Evolutionary conservation across 2,888 invertebrate genomes (phyloP).

Genomic region (Tetrapedia diversipes): DNA sequence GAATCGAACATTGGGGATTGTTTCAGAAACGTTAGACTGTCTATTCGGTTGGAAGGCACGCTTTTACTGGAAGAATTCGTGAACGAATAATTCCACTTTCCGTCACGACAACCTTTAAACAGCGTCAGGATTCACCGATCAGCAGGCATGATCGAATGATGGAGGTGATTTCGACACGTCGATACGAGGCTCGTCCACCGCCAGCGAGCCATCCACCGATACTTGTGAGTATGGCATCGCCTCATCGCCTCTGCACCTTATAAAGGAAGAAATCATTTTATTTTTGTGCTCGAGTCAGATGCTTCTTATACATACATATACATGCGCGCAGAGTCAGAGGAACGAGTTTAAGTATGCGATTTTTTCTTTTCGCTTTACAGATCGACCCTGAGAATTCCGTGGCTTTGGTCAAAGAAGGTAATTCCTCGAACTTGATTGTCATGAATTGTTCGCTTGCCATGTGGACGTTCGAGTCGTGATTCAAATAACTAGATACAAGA

Average conservation of each 20-base stretch:
- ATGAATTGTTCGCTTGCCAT: constrained; percentile 31
- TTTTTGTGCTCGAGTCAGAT: neutral
- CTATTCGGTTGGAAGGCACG: neutral
- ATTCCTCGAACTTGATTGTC: constrained; percentile 72
- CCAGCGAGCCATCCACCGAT: constrained; percentile 75
- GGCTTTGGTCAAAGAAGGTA: constrained; percentile 95
- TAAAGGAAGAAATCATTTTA: constrained; percentile 1
- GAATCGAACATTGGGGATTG: no score
- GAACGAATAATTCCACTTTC: constrained; percentile 22
- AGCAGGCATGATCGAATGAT: constrained; percentile 74
- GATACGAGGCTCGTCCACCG: constrained; percentile 80
- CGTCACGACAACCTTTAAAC: constrained; percentile 34
- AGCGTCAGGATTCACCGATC: constrained; percentile 42
- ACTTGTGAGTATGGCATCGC: constrained; percentile 75
- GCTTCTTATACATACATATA: neutral
- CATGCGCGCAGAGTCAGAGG: no score
- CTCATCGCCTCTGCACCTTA: constrained; percentile 11
- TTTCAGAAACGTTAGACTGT: neutral
- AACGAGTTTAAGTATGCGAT: neutral
- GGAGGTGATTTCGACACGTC: constrained; percentile 81
- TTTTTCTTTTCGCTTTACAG: constrained; percentile 82
- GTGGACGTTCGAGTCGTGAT: constrained; percentile 33
- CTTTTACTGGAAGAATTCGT: constrained; percentile 1
- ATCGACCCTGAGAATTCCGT: constrained; percentile 90
- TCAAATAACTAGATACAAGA: constrained; percentile 42